Percentiles rank a stretch among this genome's conserved stretches.
Conservation (phyloP, 2,888 invertebrate genomes). For the Byasa hedistus region DNA sequence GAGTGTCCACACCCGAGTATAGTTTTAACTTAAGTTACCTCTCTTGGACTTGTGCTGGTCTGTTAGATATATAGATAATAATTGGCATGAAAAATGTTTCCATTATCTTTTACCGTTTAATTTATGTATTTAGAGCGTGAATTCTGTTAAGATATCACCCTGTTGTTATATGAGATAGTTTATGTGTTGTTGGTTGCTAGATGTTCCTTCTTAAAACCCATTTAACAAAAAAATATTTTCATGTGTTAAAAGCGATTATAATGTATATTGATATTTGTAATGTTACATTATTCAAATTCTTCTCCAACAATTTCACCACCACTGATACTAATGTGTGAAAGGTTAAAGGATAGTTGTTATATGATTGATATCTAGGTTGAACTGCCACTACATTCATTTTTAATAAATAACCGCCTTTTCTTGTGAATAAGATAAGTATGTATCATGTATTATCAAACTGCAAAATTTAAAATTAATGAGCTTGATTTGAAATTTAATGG, state of each 20-base stretch:
- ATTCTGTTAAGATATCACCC: slow-evolving; percentile 16
- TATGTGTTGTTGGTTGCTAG: slow-evolving; percentile 30
- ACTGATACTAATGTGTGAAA: slow-evolving; percentile 10
- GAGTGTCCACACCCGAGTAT: slow-evolving; percentile 61
- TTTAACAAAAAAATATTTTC: slow-evolving; percentile 3
- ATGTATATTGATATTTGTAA: slow-evolving; percentile 14
- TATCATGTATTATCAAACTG: slow-evolving; percentile 18
- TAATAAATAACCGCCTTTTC: slow-evolving; percentile 10
- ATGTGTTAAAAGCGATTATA: slow-evolving; percentile 18
- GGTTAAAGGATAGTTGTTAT: slow-evolving; percentile 14
- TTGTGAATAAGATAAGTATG: not conserved
- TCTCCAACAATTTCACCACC: slow-evolving; percentile 2
- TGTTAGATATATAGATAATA: slow-evolving; percentile 63
- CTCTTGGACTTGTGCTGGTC: slow-evolving; percentile 63
- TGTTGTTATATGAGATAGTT: slow-evolving; percentile 29
- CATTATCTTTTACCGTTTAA: slow-evolving; percentile 42
- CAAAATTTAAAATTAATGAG: slow-evolving; percentile 6
- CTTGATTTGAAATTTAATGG: not conserved
- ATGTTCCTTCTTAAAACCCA: slow-evolving; percentile 19
- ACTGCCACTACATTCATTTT: slow-evolving; percentile 19
- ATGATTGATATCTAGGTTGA: slow-evolving; percentile 14
- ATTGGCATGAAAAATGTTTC: slow-evolving; percentile 57
- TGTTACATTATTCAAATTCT: slow-evolving; percentile 26
- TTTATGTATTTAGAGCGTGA: slow-evolving; percentile 26
- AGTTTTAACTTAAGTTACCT: slow-evolving; percentile 65